Conservation (phyloP, 2,797 vertebrate species). For the Macropus fuliginosus region DNA sequence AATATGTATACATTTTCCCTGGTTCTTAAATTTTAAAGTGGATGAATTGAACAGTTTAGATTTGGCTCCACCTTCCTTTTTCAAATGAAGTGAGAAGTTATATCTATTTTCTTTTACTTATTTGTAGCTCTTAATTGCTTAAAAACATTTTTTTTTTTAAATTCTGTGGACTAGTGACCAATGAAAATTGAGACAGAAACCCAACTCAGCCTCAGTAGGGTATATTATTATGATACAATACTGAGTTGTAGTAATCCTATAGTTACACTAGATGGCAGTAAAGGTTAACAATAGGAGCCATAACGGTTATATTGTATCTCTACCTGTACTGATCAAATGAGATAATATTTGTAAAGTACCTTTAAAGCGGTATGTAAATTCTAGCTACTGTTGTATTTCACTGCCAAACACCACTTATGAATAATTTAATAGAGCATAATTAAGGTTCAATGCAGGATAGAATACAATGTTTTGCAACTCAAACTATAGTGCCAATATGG, state of each 20-base stretch:
- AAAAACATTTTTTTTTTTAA: too few relatives aligned
- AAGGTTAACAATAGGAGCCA: not conserved
- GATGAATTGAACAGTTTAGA: not conserved
- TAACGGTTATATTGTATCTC: not conserved
- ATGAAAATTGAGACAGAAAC: not conserved
- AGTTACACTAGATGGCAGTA: not conserved
- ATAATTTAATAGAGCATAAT: not conserved
- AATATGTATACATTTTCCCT: not conserved
- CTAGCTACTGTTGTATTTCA: not conserved
- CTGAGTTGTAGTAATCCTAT: not conserved
- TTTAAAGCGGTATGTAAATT: not conserved
- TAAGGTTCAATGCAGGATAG: not conserved
- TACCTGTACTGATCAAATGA: not conserved
- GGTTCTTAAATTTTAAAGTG: conserved; percentile 34
- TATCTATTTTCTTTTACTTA: not conserved
- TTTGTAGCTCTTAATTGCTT: not conserved
- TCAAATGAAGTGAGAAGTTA: not conserved
- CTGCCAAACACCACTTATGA: not conserved
- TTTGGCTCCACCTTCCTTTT: not conserved
- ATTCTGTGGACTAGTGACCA: not conserved
- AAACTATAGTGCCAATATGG: not conserved
- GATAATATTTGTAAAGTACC: not conserved
- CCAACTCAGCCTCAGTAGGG: not conserved
- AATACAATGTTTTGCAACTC: not conserved
- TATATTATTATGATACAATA: not conserved